Evolutionary conservation across 2,113 vertebrate species (phyloP), one percentile per base, ranked within the genome.

Genomic region (Camelus dromedarius): DNA sequence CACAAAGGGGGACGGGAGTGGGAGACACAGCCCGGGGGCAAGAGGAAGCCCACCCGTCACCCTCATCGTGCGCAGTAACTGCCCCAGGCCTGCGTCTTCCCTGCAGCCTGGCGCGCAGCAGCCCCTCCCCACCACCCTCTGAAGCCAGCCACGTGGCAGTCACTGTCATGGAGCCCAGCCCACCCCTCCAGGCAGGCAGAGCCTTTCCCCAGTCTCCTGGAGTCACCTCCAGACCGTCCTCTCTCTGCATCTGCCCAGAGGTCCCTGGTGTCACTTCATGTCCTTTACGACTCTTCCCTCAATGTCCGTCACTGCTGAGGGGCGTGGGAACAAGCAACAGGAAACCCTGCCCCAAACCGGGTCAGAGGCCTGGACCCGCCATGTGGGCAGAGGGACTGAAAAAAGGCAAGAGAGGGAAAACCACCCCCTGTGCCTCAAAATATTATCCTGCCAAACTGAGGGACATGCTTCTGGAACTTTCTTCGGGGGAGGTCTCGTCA

Each of bases 391-490:
- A 38, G 26, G 10, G 11, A 30, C 38, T 42, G 8, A 26, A 38
- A 24, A 64, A 30, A 20, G 0, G 5, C 1, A 0, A 2, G 0
- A 8, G 3, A 5, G 56, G 15, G 15, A 26, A 9, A n/a, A 14
- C 15, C 8, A 6, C 3, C 3, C 4, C 11, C 7, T 19, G 3
- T 0, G 3, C 16, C 67, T 18, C 73, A 6, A 3, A 15, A 12
- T 3, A 28, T 5, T 4, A 30, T 9, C 13, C 7, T 0, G 20
- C 22, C 42, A n/a, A 35, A 0, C 2, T 18, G 16, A 5, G 38
- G 75, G 28, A 15, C 3, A 10, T 5, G 1, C 62, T 32, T 8
- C 12, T 0, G 7, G 54, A n/a, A 5, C 6, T 3, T n/a, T 26
- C 32, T 3, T 1, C 38, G 38, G 38, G 38, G 38, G 6, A 46